Evolutionary conservation across 2,888 invertebrate species (phyloP).

Genomic region (Julus scanicus): DNA sequence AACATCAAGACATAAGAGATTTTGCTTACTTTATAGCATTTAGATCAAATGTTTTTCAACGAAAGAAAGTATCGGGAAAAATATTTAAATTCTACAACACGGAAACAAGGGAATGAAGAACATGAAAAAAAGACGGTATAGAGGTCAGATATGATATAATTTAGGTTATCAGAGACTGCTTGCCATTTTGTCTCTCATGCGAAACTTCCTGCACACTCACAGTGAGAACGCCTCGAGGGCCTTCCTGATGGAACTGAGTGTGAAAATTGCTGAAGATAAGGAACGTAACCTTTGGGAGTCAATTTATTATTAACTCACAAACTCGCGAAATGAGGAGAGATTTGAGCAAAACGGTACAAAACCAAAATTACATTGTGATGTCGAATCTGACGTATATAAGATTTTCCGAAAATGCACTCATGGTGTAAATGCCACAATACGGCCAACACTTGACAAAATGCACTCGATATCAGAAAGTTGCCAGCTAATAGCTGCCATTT

Average conservation of each 20-base stretch:
- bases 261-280: constrained; percentile 33
- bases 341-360: not conserved
- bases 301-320: not conserved
- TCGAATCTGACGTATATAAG: not conserved
- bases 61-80: too few relatives aligned
- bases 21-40: too few relatives aligned
- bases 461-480: too few relatives aligned
- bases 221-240: not conserved
- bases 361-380: not conserved
- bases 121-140: not conserved
- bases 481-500: too few relatives aligned
- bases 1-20: too few relatives aligned
- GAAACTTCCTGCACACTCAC: not conserved
- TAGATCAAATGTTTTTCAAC: too few relatives aligned
- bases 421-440: too few relatives aligned
- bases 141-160: constrained; percentile 1
- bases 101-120: too few relatives aligned
- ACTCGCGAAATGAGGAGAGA: not conserved
- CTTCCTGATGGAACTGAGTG: constrained; percentile 22
- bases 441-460: too few relatives aligned
- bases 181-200: not conserved
- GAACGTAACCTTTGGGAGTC: not conserved
- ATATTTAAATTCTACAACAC: too few relatives aligned
- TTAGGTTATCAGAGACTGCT: not conserved
- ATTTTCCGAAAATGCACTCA: too few relatives aligned